A percentile compares a stretch with the other conserved stretches of the same genome.
Evolutionary conservation across 2,113 vertebrate genomes (phyloP).

Genomic region (Vicugna pacos): DNA sequence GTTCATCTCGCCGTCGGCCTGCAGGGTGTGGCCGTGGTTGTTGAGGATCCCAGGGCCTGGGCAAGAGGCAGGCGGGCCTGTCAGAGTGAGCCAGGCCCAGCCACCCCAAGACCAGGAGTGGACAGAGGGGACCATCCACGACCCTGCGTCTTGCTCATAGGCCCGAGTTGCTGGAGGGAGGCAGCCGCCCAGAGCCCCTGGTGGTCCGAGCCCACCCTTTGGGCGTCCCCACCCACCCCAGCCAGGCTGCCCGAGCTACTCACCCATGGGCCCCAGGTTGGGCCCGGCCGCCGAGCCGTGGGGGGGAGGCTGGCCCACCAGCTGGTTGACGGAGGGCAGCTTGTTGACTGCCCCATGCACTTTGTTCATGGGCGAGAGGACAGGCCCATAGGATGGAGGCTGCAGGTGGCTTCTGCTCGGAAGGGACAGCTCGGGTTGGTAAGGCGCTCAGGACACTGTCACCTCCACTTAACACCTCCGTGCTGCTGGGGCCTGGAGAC

Average conservation of each 20-base stretch:
- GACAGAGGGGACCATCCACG: accelerated
- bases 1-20: conserved; percentile 94
- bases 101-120: accelerated
- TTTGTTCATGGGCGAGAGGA: conserved; percentile 94
- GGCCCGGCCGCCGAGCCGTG: conserved; percentile 87
- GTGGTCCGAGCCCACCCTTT: accelerated
- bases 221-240: background rate
- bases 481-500: accelerated
- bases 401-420: conserved; percentile 91
- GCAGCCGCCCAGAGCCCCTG: accelerated
- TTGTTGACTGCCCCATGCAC: conserved; percentile 91
- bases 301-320: conserved; percentile 94
- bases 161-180: background rate
- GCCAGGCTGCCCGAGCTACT: background rate
- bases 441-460: background rate
- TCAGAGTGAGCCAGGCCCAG: background rate
- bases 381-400: conserved; percentile 90
- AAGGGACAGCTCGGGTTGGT: accelerated
- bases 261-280: conserved; percentile 93
- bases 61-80: background rate
- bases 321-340: conserved; percentile 94
- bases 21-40: conserved; percentile 94
- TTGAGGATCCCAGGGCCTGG: conserved; percentile 93
- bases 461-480: accelerated
- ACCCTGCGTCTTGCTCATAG: background rate